phyloP scores from a whole-genome alignment of 2,113 vertebrate genomes.

The Dicaeum eximium region DNA sequence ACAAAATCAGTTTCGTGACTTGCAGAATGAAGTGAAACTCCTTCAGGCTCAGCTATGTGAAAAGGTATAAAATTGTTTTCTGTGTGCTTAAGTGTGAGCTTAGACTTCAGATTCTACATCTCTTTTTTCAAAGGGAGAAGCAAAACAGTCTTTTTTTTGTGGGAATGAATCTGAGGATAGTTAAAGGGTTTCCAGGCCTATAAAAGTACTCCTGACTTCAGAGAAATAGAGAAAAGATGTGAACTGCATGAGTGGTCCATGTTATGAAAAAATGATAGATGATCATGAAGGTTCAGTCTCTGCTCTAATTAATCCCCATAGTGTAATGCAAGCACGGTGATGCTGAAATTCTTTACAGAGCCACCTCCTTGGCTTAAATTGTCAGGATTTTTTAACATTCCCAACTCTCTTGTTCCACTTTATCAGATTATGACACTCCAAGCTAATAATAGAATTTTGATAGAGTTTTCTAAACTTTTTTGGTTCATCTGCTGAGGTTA shows the following conservation, averaged over 20 bases:
- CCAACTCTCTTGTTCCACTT: background rate
- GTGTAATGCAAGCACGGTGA: background rate
- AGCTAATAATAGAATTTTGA: background rate
- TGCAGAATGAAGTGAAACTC: background rate
- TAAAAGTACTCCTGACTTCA: background rate
- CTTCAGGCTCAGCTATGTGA: constrained; percentile 69
- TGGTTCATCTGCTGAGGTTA: background rate
- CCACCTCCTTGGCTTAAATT: background rate
- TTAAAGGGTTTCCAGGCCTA: background rate
- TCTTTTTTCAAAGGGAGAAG: background rate
- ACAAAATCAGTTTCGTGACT: background rate
- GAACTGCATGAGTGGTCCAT: background rate
- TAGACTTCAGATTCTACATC: background rate
- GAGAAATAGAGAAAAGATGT: background rate
- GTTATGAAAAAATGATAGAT: background rate
- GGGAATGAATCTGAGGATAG: background rate
- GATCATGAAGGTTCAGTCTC: background rate
- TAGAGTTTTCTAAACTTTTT: background rate
- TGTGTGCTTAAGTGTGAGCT: background rate
- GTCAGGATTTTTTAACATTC: background rate
- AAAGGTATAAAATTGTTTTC: constrained; percentile 65
- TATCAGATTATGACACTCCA: background rate
- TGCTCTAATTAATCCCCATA: background rate
- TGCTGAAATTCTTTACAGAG: background rate
- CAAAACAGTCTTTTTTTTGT: background rate